Evolutionary conservation across 2,797 vertebrate genomes (phyloP).

Genomic region (Iguana delicatissima): DNA sequence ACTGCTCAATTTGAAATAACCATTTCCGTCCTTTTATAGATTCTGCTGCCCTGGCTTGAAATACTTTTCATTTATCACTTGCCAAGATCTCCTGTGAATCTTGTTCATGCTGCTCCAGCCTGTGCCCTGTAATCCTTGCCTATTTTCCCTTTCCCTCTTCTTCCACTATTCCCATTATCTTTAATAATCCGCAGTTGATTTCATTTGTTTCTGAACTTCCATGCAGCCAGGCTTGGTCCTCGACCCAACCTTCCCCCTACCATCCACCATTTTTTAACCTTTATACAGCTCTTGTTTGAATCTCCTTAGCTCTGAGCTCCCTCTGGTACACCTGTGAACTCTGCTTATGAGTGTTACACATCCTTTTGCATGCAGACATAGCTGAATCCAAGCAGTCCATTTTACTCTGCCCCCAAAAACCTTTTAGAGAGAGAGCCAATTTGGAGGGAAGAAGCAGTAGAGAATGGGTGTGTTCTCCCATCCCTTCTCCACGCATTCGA

Average conservation of each 20-base stretch:
- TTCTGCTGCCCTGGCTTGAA: not conserved
- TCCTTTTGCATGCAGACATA: not conserved
- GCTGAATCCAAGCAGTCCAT: not conserved
- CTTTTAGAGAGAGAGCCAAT: not conserved
- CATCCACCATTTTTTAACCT: not conserved
- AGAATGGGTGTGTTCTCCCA: not conserved
- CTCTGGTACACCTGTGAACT: not conserved
- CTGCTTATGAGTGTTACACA: not conserved
- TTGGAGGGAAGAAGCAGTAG: not conserved
- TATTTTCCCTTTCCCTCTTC: not conserved
- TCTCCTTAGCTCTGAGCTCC: not conserved
- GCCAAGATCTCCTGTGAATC: not conserved
- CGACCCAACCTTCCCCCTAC: not conserved
- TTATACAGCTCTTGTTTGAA: not conserved
- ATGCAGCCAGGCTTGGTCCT: not conserved
- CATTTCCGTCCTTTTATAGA: not conserved
- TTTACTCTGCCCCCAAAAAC: not conserved
- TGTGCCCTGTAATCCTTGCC: not conserved
- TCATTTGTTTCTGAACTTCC: not conserved
- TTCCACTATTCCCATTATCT: no score
- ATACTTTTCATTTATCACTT: not conserved
- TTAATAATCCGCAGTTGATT: not conserved
- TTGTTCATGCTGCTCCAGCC: not conserved
- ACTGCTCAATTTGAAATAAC: not conserved
- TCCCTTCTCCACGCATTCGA: not conserved